These are phyloP conservation scores for Cyanistes caeruleus DNA, from an alignment of 2,113 vertebrate genomes.

Conservation along the genomic window DNA sequence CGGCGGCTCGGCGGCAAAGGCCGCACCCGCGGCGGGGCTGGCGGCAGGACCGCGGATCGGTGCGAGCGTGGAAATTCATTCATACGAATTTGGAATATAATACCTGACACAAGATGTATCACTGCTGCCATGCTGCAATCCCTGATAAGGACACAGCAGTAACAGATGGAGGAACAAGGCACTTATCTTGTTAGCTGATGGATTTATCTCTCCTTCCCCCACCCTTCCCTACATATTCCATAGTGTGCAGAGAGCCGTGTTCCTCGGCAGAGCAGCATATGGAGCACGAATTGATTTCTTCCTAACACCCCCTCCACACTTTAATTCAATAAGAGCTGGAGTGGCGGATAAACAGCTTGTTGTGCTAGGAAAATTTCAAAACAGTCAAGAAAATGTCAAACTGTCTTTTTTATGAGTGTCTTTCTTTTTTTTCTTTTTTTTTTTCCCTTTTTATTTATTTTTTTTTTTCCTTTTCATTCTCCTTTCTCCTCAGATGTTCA, in stretches of 20 bases:
- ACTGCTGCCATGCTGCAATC: constrained; percentile 73
- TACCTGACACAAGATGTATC: constrained; percentile 81
- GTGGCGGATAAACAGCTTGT: constrained; percentile 77
- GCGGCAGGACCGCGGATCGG: constrained; percentile 37
- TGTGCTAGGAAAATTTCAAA: constrained; percentile 77
- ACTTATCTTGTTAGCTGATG: constrained; percentile 84
- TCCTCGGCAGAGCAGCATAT: constrained; percentile 70
- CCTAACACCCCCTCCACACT: constrained; percentile 63
- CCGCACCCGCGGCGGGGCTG: not conserved
- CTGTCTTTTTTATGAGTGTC: constrained; percentile 60
- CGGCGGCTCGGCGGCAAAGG: not conserved
- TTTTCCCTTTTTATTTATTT: accelerated
- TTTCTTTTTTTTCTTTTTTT: not conserved
- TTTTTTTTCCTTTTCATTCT: accelerated
- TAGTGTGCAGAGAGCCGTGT: constrained; percentile 57
- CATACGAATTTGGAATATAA: constrained; percentile 80
- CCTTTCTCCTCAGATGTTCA: not conserved
- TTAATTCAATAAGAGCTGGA: constrained; percentile 79
- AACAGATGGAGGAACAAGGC: constrained; percentile 83
- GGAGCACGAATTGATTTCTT: constrained; percentile 76
- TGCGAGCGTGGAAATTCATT: constrained; percentile 75
- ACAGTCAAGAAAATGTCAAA: constrained; percentile 77
- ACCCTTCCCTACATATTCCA: constrained; percentile 79
- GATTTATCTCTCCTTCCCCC: constrained; percentile 78
- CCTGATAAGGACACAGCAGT: constrained; percentile 82